A percentile compares a stretch with the other conserved stretches of the same genome.
These are phyloP conservation scores for Formica aserva DNA, from an alignment of 2,888 invertebrate species.

Conservation along the genomic window DNA sequence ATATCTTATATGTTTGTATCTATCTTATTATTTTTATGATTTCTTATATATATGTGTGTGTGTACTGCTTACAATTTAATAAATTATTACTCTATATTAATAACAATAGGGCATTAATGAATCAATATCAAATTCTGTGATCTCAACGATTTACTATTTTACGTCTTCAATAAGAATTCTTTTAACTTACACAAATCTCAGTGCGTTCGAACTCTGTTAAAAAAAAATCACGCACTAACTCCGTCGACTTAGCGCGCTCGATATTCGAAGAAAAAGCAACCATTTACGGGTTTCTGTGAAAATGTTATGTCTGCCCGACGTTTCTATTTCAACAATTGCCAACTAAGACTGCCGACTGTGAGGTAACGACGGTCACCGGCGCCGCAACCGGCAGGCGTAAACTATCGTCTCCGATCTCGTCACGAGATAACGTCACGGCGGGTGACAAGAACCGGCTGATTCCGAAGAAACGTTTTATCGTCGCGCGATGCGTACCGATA, in stretches of 20 bases:
- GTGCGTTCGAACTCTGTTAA: not conserved
- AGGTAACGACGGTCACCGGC: constrained; percentile 9
- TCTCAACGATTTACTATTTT: not conserved
- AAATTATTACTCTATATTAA: not conserved
- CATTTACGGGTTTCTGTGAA: constrained; percentile 31
- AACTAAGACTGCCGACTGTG: constrained; percentile 2
- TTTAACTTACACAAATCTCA: not conserved
- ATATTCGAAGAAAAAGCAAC: constrained; percentile 16
- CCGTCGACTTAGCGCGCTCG: not conserved
- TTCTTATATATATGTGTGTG: not conserved
- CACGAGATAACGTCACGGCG: constrained; percentile 46
- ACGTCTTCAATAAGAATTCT: not conserved
- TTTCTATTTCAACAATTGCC: constrained; percentile 49
- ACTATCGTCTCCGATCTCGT: constrained; percentile 39
- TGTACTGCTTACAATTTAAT: constrained; percentile 1
- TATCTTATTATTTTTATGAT: not conserved
- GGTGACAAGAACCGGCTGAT: constrained; percentile 32
- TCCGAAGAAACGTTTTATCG: constrained; percentile 63
- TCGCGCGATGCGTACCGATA: constrained; percentile 57
- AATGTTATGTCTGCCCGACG: constrained; percentile 20
- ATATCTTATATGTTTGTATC: not conserved
- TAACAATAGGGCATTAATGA: not conserved
- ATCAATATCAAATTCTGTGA: not conserved
- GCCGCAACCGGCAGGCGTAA: constrained; percentile 24
- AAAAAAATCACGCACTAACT: not conserved